Evolutionary conservation across 2,113 vertebrate species (phyloP).

Genomic region (Forbesichthys papilliferus): DNA sequence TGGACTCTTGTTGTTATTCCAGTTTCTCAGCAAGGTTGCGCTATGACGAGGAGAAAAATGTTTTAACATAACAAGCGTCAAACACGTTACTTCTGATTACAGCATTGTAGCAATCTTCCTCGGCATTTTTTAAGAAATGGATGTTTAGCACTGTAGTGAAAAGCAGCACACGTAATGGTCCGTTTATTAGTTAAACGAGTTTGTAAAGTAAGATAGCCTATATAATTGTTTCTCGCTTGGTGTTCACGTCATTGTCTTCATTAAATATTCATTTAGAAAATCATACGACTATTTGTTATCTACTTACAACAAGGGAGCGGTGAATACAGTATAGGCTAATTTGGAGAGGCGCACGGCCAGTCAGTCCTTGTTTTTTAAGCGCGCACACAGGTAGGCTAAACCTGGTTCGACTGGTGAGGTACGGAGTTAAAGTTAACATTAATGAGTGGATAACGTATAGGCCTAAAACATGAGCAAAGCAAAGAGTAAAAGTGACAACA

Average conservation of each 20-base stretch:
- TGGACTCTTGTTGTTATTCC: conserved; percentile 60
- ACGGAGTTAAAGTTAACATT: not conserved
- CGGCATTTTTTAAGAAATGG: too few relatives aligned
- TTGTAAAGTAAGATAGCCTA: too few relatives aligned
- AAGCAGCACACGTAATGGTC: too few relatives aligned
- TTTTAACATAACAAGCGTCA: not conserved
- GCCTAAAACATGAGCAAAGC: conserved; percentile 64
- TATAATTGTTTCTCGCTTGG: too few relatives aligned
- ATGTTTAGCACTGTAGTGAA: too few relatives aligned
- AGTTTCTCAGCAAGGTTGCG: conserved; percentile 54
- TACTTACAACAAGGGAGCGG: not conserved
- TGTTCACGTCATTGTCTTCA: too few relatives aligned
- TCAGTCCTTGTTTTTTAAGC: not conserved
- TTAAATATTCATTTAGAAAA: too few relatives aligned
- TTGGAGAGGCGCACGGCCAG: not conserved
- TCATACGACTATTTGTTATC: not conserved
- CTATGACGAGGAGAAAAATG: conserved; percentile 36
- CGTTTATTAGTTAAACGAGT: too few relatives aligned
- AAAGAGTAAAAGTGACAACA: conserved; percentile 76
- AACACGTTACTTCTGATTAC: too few relatives aligned
- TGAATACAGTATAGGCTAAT: not conserved
- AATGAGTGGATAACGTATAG: not conserved
- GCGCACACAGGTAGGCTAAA: not conserved
- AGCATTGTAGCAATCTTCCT: too few relatives aligned
- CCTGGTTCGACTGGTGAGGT: not conserved